Percentiles rank a stretch among this genome's conserved stretches.
Evolutionary conservation across 2,797 vertebrate genomes (phyloP).

Genomic region (Coccyzus lansbergi): DNA sequence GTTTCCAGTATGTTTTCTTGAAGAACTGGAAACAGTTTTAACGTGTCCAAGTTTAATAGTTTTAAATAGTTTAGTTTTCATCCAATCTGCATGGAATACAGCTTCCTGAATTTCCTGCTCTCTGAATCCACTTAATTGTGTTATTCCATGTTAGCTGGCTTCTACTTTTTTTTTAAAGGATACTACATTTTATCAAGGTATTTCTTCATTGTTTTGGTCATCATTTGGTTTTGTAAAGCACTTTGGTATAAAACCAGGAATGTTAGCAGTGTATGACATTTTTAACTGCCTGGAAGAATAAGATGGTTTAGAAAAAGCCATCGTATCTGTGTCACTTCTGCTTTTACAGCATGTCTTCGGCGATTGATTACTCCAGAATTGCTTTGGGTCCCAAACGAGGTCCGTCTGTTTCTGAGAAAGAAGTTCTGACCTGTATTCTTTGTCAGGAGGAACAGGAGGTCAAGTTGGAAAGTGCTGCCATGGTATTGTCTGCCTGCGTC

Average conservation of each 20-base stretch:
- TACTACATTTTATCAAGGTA: not conserved
- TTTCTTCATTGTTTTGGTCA: not conserved
- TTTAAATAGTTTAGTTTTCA: too few relatives aligned
- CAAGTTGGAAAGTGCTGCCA: conserved; percentile 85
- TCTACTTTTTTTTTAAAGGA: not conserved
- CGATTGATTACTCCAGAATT: conserved; percentile 82
- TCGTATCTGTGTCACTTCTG: not conserved
- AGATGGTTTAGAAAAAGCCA: not conserved
- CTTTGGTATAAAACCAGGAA: not conserved
- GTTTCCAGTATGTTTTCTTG: not conserved
- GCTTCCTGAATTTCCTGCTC: not conserved
- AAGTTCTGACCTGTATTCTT: conserved; percentile 94
- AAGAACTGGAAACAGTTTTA: not conserved
- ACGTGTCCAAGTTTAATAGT: not conserved
- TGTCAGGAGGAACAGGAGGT: conserved; percentile 99
- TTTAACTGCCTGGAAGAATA: not conserved
- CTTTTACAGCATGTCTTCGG: conserved; percentile 74
- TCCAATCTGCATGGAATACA: not conserved
- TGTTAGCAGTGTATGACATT: not conserved
- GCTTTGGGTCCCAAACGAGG: conserved; percentile 91
- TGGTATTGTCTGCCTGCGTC: conserved; percentile 96
- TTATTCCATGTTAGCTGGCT: not conserved
- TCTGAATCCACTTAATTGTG: not conserved
- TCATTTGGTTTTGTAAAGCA: not conserved
- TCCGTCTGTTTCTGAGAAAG: conserved; percentile 84